Base-by-base conservation (phyloP, 2,113 vertebrate species). In the Otolemur garnettii region DNA sequence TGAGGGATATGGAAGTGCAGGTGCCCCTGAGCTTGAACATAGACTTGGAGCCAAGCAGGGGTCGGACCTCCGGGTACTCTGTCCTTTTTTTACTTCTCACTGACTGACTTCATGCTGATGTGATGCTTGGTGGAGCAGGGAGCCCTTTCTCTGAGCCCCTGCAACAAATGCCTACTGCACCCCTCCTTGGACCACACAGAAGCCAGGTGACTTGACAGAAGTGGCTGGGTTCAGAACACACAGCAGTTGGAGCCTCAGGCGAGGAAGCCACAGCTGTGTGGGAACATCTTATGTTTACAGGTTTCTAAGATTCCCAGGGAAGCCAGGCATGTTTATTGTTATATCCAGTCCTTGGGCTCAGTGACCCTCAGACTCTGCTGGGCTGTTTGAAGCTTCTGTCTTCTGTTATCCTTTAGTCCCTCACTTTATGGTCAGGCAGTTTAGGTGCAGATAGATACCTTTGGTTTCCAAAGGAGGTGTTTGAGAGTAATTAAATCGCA, bases 331-430 rank as follows among this genome's bases (percentile, higher is more conserved):
- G 42, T 64, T 11, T 8, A 5, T 12, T 0, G 15, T 18, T 10
- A 9, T 0, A 53, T 3, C 33, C 21, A 1, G 74, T 5, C 68
- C 84, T 24, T 21, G 21, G 30, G 35, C 78, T 55, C 17, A 4
- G 78, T 14, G 22, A 22, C 4, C 21, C 12, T n/a, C 24, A 38
- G 6, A 4, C 66, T 26, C 17, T 0, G 1, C 45, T 6, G 5
- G 2, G 45, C 2, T 1, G 42, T 28, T 3, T 2, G 33, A 5
- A 0, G 7, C 2, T 0, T 1, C n/a, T 0, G 24, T 28, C 50
- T n/a, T 18, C 55, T n/a, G 26, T 38, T 4, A 18, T 30, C 64
- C 82, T 22, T 28, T 4, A 15, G 22, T 12, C 12, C 55, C 60
- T 33, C 2, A 0, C 55, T 28, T 19, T 14, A 30, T 12, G 68